Conservation (phyloP, 2,797 vertebrate genomes). For the Hybognathus amarus region DNA sequence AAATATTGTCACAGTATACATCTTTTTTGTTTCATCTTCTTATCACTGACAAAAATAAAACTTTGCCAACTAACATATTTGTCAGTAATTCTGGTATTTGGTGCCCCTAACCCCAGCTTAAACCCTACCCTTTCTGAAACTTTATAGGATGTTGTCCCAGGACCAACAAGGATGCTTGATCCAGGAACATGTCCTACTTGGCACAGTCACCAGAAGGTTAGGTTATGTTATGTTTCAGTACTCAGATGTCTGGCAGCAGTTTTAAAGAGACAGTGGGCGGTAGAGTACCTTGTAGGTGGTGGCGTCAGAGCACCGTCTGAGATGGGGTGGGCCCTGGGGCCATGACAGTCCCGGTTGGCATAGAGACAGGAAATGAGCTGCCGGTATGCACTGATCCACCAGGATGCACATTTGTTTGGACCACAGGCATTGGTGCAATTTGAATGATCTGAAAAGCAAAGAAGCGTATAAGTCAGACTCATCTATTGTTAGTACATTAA, state of each 20-base stretch:
- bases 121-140: not conserved
- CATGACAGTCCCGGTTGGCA: conserved; percentile 80
- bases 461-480: not conserved
- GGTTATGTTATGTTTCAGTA: not conserved
- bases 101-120: not conserved
- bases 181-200: conserved; percentile 13
- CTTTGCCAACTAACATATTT: not conserved
- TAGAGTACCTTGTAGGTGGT: conserved; percentile 84
- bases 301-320: conserved; percentile 89
- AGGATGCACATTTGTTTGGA: conserved; percentile 78
- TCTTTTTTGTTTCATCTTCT: not conserved
- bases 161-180: conserved; percentile 29
- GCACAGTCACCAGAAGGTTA: not conserved
- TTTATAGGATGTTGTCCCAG: conserved; percentile 12
- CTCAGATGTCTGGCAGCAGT: conserved; percentile 24
- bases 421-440: conserved; percentile 87
- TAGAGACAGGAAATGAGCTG: conserved; percentile 83
- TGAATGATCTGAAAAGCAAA: conserved; percentile 83
- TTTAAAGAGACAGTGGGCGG: conserved; percentile 16
- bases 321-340: conserved; percentile 78
- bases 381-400: conserved; percentile 75
- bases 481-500: not conserved
- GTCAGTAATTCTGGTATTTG: not conserved
- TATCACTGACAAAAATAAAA: not conserved
- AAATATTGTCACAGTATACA: not conserved